These are phyloP conservation scores for Nothobranchius kuhntae DNA, from an alignment of 2,113 vertebrate genomes.

Conservation along the genomic window DNA sequence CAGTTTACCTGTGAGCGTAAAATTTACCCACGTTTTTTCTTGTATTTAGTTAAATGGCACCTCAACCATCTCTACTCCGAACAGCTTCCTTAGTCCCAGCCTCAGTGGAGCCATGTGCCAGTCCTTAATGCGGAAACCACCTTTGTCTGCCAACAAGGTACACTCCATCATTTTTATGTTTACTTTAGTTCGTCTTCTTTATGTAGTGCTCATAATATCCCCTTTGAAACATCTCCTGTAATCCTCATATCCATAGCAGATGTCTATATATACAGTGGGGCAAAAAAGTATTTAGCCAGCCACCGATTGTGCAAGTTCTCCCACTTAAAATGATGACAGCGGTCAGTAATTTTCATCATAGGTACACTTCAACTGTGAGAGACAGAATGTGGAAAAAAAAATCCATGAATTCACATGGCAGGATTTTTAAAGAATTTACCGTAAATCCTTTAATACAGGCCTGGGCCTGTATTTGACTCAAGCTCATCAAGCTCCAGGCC, in stretches of 20 bases:
- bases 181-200: background rate
- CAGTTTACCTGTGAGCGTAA: background rate
- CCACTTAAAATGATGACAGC: no score
- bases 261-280: background rate
- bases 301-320: no score
- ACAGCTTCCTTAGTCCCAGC: constrained; percentile 79
- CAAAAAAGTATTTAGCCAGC: no score
- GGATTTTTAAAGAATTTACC: no score
- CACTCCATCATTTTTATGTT: constrained; percentile 2
- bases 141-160: constrained; percentile 87
- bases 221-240: background rate
- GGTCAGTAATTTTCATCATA: no score
- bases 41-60: constrained; percentile 82
- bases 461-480: no score
- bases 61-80: constrained; percentile 74
- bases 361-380: no score
- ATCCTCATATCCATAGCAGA: background rate
- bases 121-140: constrained; percentile 79
- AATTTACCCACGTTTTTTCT: background rate
- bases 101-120: constrained; percentile 75
- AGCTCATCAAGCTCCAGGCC: no score
- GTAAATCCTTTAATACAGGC: no score
- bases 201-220: background rate
- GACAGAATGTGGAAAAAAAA: no score
- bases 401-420: no score